These are phyloP conservation scores for Cirrhinus mrigala DNA, from an alignment of 2,797 vertebrate genomes.

Conservation along the genomic window DNA sequence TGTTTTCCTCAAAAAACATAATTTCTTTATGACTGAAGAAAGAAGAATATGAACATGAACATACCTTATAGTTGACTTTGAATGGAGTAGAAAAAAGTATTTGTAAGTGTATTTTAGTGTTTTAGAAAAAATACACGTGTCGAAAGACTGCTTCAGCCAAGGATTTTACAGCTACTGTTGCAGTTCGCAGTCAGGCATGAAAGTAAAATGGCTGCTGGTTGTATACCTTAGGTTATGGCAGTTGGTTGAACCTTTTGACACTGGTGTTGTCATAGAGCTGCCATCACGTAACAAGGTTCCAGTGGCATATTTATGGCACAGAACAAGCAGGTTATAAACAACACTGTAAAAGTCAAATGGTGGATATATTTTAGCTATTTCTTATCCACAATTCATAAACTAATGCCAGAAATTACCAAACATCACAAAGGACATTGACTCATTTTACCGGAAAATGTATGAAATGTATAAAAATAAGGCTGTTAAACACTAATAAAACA, in stretches of 20 bases:
- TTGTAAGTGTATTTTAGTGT: background rate
- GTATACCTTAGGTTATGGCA: conserved; percentile 5
- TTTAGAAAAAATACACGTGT: background rate
- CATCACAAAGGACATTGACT: background rate
- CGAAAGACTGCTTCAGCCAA: background rate
- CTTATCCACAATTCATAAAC: conserved; percentile 6
- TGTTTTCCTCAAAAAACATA: too few species aligned
- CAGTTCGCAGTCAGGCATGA: background rate
- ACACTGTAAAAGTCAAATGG: conserved; percentile 3
- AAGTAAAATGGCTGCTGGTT: conserved; percentile 4
- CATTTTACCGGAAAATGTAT: background rate
- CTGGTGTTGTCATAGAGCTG: conserved; percentile 1
- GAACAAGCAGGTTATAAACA: conserved; percentile 33
- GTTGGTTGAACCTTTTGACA: background rate
- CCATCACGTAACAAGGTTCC: background rate
- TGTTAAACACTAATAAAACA: background rate
- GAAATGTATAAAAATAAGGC: background rate
- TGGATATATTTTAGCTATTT: background rate
- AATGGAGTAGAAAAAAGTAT: too few species aligned
- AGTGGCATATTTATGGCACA: conserved; percentile 29
- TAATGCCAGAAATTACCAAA: conserved; percentile 21
- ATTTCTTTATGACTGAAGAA: too few species aligned
- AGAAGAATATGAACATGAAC: too few species aligned
- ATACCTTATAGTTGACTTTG: too few species aligned
- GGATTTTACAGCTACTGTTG: conserved; percentile 4